These are phyloP conservation scores for Acheta domesticus DNA, from an alignment of 2,888 invertebrate genomes.

Conservation along the genomic window DNA sequence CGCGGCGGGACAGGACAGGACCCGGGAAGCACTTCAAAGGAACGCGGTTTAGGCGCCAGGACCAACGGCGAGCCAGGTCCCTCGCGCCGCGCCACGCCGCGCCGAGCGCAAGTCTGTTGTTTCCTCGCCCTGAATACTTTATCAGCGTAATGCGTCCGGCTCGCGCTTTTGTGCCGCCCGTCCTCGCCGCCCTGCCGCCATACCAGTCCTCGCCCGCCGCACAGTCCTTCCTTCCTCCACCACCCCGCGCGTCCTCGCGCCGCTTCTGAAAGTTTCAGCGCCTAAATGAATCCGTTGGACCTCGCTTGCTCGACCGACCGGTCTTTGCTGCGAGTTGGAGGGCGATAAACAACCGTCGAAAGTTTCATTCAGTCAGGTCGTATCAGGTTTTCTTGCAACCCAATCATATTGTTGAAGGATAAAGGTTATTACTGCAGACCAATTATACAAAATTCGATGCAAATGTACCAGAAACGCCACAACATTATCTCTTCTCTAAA, in stretches of 20 bases:
- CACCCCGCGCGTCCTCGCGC: background rate
- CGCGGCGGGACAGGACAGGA: background rate
- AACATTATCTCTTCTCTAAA: no score
- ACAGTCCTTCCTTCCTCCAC: background rate
- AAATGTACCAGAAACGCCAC: no score
- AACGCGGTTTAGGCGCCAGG: background rate
- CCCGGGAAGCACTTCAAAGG: background rate
- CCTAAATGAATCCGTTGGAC: constrained; percentile 4
- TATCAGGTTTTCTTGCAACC: no score
- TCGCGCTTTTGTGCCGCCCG: constrained; percentile 4
- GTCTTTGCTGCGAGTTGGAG: background rate
- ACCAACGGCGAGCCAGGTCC: background rate
- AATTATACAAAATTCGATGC: no score
- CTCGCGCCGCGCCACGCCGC: background rate
- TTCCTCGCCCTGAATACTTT: constrained; percentile 7
- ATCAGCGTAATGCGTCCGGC: constrained; percentile 1
- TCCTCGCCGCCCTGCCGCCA: background rate
- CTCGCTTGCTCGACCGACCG: background rate
- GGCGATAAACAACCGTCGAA: no score
- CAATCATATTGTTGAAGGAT: no score
- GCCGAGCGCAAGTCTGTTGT: background rate
- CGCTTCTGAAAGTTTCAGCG: background rate
- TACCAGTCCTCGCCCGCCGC: background rate
- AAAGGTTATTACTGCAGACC: no score
- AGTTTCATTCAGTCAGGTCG: no score